phyloP scores from a whole-genome alignment of 2,797 vertebrate genomes.

The Mionectes olivaceus region DNA sequence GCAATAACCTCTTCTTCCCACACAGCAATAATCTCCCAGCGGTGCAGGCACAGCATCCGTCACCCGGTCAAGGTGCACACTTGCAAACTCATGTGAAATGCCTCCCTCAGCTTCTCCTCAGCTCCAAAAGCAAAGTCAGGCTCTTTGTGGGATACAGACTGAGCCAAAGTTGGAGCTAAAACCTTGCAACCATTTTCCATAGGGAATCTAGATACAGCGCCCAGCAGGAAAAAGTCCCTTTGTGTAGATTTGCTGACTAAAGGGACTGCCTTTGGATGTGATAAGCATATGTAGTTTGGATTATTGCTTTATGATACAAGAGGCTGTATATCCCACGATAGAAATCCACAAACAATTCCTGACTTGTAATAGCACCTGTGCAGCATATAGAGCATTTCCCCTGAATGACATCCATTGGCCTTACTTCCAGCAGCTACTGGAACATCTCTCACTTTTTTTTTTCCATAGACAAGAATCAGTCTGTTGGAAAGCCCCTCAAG shows the following conservation, averaged over 20 bases:
- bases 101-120: neutral
- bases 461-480: neutral
- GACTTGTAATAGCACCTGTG: neutral
- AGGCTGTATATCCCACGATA: neutral
- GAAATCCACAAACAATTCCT: neutral
- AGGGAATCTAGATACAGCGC: neutral
- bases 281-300: neutral
- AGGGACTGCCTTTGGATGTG: neutral
- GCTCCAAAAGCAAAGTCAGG: neutral
- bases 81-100: neutral
- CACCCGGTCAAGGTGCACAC: neutral
- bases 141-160: neutral
- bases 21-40: neutral
- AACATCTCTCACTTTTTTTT: neutral
- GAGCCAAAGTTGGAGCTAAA: neutral
- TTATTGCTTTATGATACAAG: neutral
- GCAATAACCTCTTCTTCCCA: neutral
- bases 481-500: neutral
- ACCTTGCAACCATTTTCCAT: neutral
- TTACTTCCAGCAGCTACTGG: neutral
- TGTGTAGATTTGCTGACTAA: conserved; percentile 9
- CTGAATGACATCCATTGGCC: neutral
- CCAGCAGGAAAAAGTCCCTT: neutral
- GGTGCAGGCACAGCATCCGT: neutral
- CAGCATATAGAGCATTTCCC: neutral